Conservation (phyloP, 2,113 vertebrate genomes). For the Sapayoa aenigma region DNA sequence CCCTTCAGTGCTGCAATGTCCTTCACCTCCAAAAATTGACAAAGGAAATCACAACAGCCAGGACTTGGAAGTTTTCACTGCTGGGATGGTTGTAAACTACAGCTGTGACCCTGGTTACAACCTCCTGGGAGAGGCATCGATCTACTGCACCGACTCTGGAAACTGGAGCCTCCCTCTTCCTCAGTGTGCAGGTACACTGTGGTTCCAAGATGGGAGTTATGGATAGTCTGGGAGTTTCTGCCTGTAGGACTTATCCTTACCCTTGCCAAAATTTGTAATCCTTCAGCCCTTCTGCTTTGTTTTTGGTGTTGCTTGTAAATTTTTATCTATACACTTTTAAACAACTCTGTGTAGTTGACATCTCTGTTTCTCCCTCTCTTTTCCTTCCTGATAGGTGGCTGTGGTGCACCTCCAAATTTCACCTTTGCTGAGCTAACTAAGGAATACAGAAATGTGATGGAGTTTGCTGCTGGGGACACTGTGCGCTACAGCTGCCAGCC, state of each 20-base stretch:
- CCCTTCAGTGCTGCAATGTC: conserved; percentile 19
- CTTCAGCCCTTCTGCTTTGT: background rate
- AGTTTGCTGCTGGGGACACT: background rate
- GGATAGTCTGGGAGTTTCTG: background rate
- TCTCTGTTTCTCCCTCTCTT: accelerated
- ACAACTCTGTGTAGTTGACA: background rate
- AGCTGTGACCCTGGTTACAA: conserved; percentile 61
- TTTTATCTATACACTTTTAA: background rate
- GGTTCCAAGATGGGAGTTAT: accelerated
- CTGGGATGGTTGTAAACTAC: conserved; percentile 61
- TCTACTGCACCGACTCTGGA: conserved; percentile 39
- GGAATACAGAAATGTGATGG: background rate
- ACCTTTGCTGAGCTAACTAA: background rate
- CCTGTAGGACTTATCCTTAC: background rate
- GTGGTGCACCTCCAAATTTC: conserved; percentile 25
- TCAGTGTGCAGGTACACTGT: conserved; percentile 2
- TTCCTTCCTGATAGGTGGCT: background rate
- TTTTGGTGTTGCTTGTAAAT: background rate
- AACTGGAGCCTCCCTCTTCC: conserved; percentile 67
- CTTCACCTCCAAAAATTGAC: conserved; percentile 57
- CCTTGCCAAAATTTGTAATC: background rate
- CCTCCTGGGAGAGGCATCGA: conserved; percentile 51
- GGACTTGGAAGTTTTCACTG: background rate
- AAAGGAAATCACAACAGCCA: conserved; percentile 38
- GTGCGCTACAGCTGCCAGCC: conserved; percentile 39